Base-by-base conservation (phyloP, 2,797 vertebrate genomes). In the Acipenser ruthenus region DNA sequence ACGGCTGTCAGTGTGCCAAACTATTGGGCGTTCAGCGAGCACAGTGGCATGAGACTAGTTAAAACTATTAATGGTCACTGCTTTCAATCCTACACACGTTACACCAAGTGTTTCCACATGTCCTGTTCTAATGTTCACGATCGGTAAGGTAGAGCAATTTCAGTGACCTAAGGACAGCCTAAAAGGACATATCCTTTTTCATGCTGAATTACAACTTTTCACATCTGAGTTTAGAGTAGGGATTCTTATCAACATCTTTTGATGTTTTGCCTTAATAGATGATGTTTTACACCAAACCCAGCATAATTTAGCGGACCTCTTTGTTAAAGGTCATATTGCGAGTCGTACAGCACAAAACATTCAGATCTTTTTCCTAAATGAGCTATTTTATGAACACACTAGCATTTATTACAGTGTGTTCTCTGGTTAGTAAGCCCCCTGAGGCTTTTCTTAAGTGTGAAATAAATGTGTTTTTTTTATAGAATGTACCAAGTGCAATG, bases 1-100 rank as follows among this genome's bases (percentile, higher is more conserved):
- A 69, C 65, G 70, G 68, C 76, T 68, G 73, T 76, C 73, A 75
- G 68, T 66, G 65, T 72, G 82, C 73, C 78, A 71, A 63, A 55
- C 37, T 50, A 74, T 77, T 78, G 73, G 78, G 71, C 70, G 56
- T 13, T 15, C 50, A 51, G 62, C 48, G 63, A 70, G 56, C 8
- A n/a, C 64, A 50, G 50, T 68, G 71, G 68, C 70, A 68, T 56
- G 60, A 65, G 68, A 18, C 69, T 68, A 53, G 69, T 73, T 18
- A 18, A 73, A 75, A 75, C 72, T 75, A 69, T 62, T 61, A 72
- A 74, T 73, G 74, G 77, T 18, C 15, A 18, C 15, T 18, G 15
- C 15, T 18, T 18, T 18, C 15, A 18, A 18, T 18, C 15, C 15
- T 18, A 18, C 15, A 18, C 15, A 18, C 15, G 1, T 18, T 18